Percentiles rank a stretch among this genome's conserved stretches.
Evolutionary conservation across 2,888 invertebrate genomes (phyloP).

Genomic region (Ypsolopha scabrella): DNA sequence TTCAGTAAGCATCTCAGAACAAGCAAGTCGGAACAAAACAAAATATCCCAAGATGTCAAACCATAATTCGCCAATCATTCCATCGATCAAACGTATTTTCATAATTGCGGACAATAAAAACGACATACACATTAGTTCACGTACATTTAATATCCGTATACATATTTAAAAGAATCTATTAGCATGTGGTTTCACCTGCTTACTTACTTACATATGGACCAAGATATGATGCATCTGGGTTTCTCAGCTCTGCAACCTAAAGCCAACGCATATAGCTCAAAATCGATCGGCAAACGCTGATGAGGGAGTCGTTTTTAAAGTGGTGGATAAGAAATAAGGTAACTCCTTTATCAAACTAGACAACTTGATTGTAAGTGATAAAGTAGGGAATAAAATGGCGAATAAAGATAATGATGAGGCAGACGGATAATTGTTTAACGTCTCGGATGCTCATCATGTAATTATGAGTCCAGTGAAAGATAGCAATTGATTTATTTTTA

Average conservation of each 20-base stretch:
- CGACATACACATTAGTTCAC: conserved; percentile 5
- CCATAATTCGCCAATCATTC: not conserved
- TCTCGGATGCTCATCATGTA: conserved; percentile 15
- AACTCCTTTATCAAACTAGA: conserved; percentile 26
- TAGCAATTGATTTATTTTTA: conserved; percentile 30
- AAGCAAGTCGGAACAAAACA: not conserved
- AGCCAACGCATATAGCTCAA: not conserved
- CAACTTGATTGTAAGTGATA: conserved; percentile 24
- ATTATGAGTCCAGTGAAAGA: conserved; percentile 19
- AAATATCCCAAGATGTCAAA: not conserved
- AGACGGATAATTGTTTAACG: conserved; percentile 28
- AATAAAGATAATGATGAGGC: conserved; percentile 16
- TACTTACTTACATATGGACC: not conserved
- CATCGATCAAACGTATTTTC: not conserved
- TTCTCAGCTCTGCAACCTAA: not conserved
- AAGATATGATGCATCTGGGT: not conserved
- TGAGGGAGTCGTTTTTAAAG: not conserved
- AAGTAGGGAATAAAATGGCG: conserved; percentile 11
- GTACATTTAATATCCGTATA: conserved; percentile 9
- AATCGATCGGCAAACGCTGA: not conserved
- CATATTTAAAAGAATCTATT: conserved; percentile 18
- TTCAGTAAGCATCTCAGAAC: too few relatives aligned
- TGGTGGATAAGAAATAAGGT: conserved; percentile 21
- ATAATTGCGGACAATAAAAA: conserved; percentile 10
- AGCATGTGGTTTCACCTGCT: conserved; percentile 3